phyloP scores from a whole-genome alignment of 1,140 invertebrate species.

The Apis florea region DNA sequence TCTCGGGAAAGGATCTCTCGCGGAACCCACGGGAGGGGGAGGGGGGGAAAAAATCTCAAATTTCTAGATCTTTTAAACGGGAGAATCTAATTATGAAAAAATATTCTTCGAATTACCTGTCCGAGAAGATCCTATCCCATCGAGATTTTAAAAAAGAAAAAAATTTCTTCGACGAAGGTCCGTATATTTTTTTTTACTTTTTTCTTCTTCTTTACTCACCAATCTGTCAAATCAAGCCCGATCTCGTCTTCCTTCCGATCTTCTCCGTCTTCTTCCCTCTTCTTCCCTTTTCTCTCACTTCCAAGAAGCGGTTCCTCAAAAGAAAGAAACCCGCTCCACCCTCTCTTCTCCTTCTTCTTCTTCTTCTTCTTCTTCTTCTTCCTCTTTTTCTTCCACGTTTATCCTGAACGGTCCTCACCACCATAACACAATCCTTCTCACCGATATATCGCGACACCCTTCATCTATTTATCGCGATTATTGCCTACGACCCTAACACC shows the following conservation, averaged over 20 bases:
- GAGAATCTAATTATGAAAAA: no score
- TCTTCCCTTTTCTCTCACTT: no score
- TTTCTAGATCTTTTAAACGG: no score
- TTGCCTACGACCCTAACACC: background rate
- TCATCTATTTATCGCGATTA: background rate
- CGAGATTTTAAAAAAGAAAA: no score
- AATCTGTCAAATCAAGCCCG: slow-evolving; percentile 35
- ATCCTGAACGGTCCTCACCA: slow-evolving; percentile 52
- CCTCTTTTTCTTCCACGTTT: slow-evolving; percentile 47
- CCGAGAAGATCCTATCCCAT: no score
- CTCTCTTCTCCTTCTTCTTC: slow-evolving; percentile 19
- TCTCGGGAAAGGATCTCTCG: no score
- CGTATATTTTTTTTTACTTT: background rate
- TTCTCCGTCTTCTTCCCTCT: slow-evolving; percentile 13
- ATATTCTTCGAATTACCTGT: no score
- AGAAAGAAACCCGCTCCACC: background rate
- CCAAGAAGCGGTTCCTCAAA: slow-evolving; percentile 4
- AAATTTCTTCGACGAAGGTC: no score
- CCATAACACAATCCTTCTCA: slow-evolving; percentile 56
- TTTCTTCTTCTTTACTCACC: slow-evolving; percentile 32
- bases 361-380: slow-evolving; percentile 35
- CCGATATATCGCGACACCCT: slow-evolving; percentile 13
- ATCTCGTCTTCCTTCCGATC: slow-evolving; percentile 1
- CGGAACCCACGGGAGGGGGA: no score
- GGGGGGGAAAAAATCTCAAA: no score